Percentiles rank a stretch among this genome's conserved stretches.
phyloP scores from a whole-genome alignment of 2,113 vertebrate genomes.

The Nothoprocta pentlandii region DNA sequence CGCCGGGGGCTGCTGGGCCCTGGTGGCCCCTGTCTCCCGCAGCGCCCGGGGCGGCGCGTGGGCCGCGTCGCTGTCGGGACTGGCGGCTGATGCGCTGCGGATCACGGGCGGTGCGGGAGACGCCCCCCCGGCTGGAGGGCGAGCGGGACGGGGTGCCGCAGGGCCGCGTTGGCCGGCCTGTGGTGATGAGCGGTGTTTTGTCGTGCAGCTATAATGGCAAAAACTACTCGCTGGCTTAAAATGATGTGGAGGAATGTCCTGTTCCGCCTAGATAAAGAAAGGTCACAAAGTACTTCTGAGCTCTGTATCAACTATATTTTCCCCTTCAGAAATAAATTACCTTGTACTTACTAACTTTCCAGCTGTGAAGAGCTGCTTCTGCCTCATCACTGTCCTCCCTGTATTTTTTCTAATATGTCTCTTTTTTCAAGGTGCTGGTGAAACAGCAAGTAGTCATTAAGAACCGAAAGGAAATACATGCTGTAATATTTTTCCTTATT shows the following conservation, averaged over 20 bases:
- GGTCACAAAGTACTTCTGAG: neutral
- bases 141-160: too few species aligned
- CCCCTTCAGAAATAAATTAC: neutral
- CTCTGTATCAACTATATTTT: neutral
- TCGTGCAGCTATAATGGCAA: neutral
- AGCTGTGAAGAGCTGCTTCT: neutral
- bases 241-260: neutral
- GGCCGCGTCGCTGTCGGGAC: too few species aligned
- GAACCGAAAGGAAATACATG: neutral
- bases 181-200: rapidly evolving
- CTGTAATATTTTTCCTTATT: conserved; percentile 46
- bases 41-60: too few species aligned
- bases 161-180: neutral
- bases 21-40: too few species aligned
- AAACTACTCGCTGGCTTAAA: neutral
- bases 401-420: neutral
- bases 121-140: too few species aligned
- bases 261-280: neutral
- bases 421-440: neutral
- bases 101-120: too few species aligned
- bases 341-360: neutral
- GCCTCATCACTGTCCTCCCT: neutral
- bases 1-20: too few species aligned
- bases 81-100: too few species aligned
- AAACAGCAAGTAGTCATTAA: neutral